Conservation (phyloP, 2,113 vertebrate species). For the Elephas maximus region DNA sequence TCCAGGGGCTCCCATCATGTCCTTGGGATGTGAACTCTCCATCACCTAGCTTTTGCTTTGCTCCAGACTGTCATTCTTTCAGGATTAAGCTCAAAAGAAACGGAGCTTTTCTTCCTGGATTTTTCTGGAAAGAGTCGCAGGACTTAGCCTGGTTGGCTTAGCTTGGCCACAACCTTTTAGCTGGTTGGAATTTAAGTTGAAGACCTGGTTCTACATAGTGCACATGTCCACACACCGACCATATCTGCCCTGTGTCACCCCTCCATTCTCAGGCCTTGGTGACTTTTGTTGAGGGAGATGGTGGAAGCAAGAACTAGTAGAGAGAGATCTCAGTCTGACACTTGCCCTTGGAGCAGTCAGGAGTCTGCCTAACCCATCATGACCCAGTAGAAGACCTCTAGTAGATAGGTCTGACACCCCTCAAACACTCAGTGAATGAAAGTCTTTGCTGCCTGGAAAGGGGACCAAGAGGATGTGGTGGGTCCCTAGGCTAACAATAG, state of each 20-base stretch:
- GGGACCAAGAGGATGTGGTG: background rate
- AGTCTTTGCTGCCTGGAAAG: background rate
- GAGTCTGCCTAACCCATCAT: background rate
- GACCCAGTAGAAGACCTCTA: background rate
- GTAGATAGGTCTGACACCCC: background rate
- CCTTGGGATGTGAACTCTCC: background rate
- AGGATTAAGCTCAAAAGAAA: conserved; percentile 1
- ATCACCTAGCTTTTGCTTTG: background rate
- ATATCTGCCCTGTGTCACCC: background rate
- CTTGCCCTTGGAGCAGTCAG: background rate
- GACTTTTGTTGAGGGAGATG: background rate
- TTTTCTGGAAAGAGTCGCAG: background rate
- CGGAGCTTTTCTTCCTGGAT: background rate
- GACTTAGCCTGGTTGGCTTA: background rate
- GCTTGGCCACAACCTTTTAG: background rate
- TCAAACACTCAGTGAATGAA: background rate
- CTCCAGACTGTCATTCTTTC: background rate
- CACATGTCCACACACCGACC: background rate
- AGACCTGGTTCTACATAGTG: background rate
- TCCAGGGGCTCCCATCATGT: background rate
- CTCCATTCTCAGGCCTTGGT: background rate
- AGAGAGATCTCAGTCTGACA: background rate
- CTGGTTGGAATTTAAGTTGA: background rate
- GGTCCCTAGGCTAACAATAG: background rate
- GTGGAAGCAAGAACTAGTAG: background rate